Evolutionary conservation across 2,797 vertebrate genomes (phyloP), one percentile per base, ranked within the genome.

Genomic region (Sebastiscus tertius): DNA sequence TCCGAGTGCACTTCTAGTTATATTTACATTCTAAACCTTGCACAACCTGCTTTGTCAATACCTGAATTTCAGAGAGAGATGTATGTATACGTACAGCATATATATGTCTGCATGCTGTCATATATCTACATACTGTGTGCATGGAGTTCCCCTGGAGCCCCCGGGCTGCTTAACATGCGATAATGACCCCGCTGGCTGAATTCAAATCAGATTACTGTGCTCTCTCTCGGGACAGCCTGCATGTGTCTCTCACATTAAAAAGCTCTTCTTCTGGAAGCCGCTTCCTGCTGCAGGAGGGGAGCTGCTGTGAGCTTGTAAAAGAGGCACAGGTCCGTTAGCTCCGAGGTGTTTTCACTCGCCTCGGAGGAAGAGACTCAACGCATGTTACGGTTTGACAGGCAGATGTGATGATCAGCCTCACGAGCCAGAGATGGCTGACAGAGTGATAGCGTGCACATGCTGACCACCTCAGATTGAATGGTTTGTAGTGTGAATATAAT

Each of bases 131-230:
- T 70, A 16, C 58, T 26, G 27, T 16, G 42, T 75, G 31, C 33
- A 80, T 54, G 29, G 31, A 75, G 68, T 79, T 89, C 71, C 82
- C 85, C 78, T 63, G 9, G 64, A 85, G 73, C 81, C 72, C 72
- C 34, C 66, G 8, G 8, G 33, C 79, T 89, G 78, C 79, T 91
- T 77, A 91, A 85, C 65, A 42, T 82, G 83, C 65, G 73, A 91
- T 93, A 90, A 94, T 89, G 84, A 90, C 77, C 78, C 86, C 13
- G 55, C 59, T 10, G 83, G 87, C 82, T 89, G 91, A 92, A 94
- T 91, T 89, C 83, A 85, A 92, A 94, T 95, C 85, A 87, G 87
- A 89, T 88, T 84, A 77, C 70, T 55, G 13, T 16, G 13, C 74
- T 84, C 88, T 86, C 81, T 86, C 81, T 24, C n/a, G 83, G 80